Conservation (phyloP, 2,113 vertebrate species). For the Oryzias woworae region DNA sequence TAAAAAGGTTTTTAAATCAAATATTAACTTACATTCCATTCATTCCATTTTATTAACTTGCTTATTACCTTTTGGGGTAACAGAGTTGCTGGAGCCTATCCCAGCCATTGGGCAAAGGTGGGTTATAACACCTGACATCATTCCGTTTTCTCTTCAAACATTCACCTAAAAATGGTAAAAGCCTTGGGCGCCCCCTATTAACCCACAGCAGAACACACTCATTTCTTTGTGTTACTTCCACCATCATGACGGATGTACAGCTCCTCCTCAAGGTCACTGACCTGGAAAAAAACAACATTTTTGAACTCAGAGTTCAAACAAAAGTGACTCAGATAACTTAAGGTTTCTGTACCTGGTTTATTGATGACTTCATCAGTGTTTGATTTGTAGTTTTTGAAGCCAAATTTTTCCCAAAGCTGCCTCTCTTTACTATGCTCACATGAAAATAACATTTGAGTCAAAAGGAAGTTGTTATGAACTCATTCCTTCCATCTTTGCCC, state of each 20-base stretch:
- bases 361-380: background rate
- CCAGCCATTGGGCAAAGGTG: too few relatives aligned
- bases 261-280: conserved; percentile 16
- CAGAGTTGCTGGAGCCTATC: background rate
- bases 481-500: too few relatives aligned
- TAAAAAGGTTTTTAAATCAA: too few relatives aligned
- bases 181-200: conserved; percentile 60
- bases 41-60: background rate
- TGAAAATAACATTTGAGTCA: too few relatives aligned
- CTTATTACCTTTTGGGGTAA: background rate
- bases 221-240: background rate
- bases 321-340: background rate
- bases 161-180: conserved; percentile 5
- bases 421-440: too few relatives aligned
- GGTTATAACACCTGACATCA: too few relatives aligned
- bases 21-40: background rate
- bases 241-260: conserved; percentile 4
- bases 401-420: too few relatives aligned
- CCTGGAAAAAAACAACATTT: conserved; percentile 18
- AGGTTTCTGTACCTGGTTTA: background rate
- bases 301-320: conserved; percentile 13
- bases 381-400: too few relatives aligned
- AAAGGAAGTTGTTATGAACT: too few relatives aligned
- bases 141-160: too few relatives aligned
- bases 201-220: background rate